Percentiles rank a stretch among this genome's conserved stretches.
These are phyloP conservation scores for Embidobia sp. DNA, from an alignment of 2,888 invertebrate species.

Conservation along the genomic window DNA sequence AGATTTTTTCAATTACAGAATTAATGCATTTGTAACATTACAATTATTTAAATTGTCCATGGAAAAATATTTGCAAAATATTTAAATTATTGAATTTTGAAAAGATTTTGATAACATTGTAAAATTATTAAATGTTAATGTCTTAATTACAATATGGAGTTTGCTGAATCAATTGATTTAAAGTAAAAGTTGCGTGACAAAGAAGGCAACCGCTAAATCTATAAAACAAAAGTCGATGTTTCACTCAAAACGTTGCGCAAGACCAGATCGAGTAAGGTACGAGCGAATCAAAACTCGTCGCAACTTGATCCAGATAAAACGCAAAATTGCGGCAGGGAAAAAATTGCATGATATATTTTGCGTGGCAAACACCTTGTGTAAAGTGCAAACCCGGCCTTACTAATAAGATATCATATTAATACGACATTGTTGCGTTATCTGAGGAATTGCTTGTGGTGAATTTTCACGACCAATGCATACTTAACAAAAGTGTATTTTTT, in stretches of 20 bases:
- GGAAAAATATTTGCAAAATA: no score
- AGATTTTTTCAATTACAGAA: no score
- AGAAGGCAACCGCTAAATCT: constrained; percentile 5
- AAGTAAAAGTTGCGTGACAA: constrained; percentile 17
- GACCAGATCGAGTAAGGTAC: background rate
- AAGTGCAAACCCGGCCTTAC: constrained; percentile 6
- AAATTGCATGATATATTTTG: constrained; percentile 11
- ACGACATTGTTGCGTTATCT: constrained; percentile 11
- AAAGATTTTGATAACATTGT: no score
- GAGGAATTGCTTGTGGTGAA: background rate
- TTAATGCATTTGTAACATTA: no score
- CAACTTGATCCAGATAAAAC: constrained; percentile 41
- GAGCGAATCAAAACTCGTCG: constrained; percentile 15
- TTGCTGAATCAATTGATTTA: background rate
- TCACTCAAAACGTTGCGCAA: constrained; percentile 2
- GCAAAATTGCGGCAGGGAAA: constrained; percentile 14
- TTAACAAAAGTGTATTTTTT: background rate
- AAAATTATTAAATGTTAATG: no score
- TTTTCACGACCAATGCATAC: constrained; percentile 4
- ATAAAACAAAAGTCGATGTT: constrained; percentile 10
- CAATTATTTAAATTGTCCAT: no score
- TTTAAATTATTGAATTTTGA: no score
- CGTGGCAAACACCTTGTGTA: background rate
- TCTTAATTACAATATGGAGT: background rate
- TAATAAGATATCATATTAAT: constrained; percentile 32